Base-by-base conservation (phyloP, 30 jellyfish, hydroid and myxozoan species). In the Turritopsis rubra region DNA sequence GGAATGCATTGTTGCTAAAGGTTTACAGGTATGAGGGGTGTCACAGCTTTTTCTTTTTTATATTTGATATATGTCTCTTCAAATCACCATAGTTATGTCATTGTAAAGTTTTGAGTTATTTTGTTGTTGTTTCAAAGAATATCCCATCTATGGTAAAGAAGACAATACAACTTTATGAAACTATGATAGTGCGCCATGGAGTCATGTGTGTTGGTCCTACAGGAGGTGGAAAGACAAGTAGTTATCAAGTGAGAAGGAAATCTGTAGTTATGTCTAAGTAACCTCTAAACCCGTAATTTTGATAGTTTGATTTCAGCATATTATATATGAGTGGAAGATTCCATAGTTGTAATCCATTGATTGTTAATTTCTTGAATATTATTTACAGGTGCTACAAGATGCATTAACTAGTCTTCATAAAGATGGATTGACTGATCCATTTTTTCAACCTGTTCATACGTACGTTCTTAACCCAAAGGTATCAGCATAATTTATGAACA, bases 121-220 rank as follows among this genome's bases (percentile, higher is more conserved):
- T 18, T 21, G 68, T 25, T 29, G 13, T 31, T 41, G n/a, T 72
- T 80, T 82, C 65, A 21, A 27, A 92, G 98, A 90, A 86, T 21
- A 83, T 88, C 19, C 87, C 96, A 0, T 20, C 92, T 1, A 80
- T 88, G 94, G 98, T 93, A 24, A 79, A 88, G 79, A 93, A 93
- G 84, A 93, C 98, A 23, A 93, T 93, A 23, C 98, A 93, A 84
- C 84, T 93, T n/a, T 93, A 88, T 89, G 98, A 93, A 81, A 93
- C 98, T 22, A 88, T 93, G 96, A 30, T 93, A 16, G 98, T 93
- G 29, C 90, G 98, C 8, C 98, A 93, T 83, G 98, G 98, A 65
- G 98, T 93, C 41, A 93, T 93, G 98, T 68, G 89, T 53, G 98
- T 93, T 75, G 98, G 98, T 20, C 98, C 98, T 18, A 88, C 98